Evolutionary conservation across 92 coral and sea anemone species (phyloP).

Genomic region (Montipora capitata): DNA sequence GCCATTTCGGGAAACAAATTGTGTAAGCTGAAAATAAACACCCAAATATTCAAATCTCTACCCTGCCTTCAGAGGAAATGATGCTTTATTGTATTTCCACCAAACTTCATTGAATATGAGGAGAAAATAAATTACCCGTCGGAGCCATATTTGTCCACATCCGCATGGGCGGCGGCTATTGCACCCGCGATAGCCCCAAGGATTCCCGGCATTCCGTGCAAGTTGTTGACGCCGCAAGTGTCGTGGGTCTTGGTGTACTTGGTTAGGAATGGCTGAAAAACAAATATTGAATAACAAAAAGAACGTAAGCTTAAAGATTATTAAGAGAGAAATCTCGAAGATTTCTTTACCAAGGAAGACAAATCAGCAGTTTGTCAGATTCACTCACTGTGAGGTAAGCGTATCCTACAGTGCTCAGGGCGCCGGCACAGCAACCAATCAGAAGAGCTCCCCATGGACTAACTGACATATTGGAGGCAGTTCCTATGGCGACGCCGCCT

Average conservation of each 20-base stretch:
- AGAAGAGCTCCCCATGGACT: slow-evolving; percentile 98
- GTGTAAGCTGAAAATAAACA: slow-evolving; percentile 50
- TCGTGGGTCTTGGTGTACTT: slow-evolving; percentile 83
- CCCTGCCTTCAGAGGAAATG: neutral
- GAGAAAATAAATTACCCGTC: slow-evolving; percentile 68
- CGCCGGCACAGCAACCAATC: slow-evolving; percentile 89
- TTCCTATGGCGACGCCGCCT: slow-evolving; percentile 98
- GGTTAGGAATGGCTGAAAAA: slow-evolving; percentile 80
- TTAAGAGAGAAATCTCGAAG: neutral
- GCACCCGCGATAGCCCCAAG: slow-evolving; percentile 93
- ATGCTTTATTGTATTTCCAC: too few relatives aligned
- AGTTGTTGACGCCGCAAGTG: slow-evolving; percentile 95
- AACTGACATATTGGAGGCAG: slow-evolving; percentile 93
- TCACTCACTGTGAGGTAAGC: slow-evolving; percentile 80
- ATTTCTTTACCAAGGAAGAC: neutral
- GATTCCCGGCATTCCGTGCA: slow-evolving; percentile 98
- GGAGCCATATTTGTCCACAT: slow-evolving; percentile 79
- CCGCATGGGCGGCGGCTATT: slow-evolving; percentile 85
- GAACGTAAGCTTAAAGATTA: neutral
- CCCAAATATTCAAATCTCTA: neutral
- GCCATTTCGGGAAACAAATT: slow-evolving; percentile 69
- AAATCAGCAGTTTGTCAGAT: neutral
- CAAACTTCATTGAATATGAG: neutral
- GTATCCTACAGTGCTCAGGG: slow-evolving; percentile 89
- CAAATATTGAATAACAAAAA: neutral